Evolutionary conservation across 2,888 invertebrate genomes (phyloP), one percentile per base, ranked within the genome.

Genomic region (Hermaeophaga mercurialis): DNA sequence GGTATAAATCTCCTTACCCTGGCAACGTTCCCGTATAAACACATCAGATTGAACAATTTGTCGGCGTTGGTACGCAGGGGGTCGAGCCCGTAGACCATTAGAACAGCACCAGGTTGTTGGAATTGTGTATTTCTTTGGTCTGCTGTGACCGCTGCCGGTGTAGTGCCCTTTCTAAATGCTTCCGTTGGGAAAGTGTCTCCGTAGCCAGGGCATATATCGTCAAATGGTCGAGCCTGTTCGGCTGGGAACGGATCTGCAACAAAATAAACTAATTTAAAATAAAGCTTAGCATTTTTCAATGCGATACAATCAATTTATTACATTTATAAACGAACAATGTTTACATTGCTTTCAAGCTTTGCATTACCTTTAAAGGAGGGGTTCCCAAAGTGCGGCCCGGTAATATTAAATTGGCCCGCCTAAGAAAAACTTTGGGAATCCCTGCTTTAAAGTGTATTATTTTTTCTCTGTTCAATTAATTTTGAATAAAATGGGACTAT

Each of bases 71-170:
- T 91, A 71, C 93, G 92, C 70, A 92, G 88, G 52, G 91, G 89
- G 77, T 96, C 94, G 62, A 99, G 83, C 1, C 97, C 97, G 80
- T 99, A 98, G 54, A 98, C 95, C 97, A 98, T 97, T 83, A 97
- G 90, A 60, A 98, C 97, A 45, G 93, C 90, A 46, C 92, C 93
- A 74, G 92, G 88, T 72, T 85, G 86, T 72, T 77, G 76, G 58
- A 77, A 77, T 26, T 73, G 74, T 11, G 66, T 52, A 47, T 59
- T 71, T 44, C 75, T 67, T 61, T 74, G 74, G 50, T 75, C 73
- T 46, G 64, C 61, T 61, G 82, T 81, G 5, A 66, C 62, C 14
- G 66, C 64, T 6, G 66, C 62, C 0, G 66, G 55, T 61, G 64
- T 47, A 64, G 80, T 81, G 61, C 5, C 81, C 80, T 62, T 82